These are phyloP conservation scores for Lordiphosa stackelbergi DNA, from an alignment of 1,140 invertebrate species.

Conservation along the genomic window DNA sequence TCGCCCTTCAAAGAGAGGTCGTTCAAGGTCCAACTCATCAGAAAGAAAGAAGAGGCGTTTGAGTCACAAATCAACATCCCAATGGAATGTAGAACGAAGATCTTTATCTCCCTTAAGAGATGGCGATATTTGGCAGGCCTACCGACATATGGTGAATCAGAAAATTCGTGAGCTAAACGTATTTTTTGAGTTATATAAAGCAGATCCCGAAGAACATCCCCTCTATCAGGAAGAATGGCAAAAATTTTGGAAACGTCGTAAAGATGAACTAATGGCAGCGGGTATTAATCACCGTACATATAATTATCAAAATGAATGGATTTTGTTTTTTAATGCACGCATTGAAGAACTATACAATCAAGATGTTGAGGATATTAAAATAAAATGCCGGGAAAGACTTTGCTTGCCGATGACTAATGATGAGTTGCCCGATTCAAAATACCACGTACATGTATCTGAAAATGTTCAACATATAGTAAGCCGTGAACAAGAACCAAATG, in stretches of 20 bases:
- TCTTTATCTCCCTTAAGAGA: slow-evolving; percentile 58
- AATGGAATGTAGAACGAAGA: slow-evolving; percentile 47
- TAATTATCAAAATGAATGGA: slow-evolving; percentile 92
- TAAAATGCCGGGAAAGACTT: slow-evolving; percentile 71
- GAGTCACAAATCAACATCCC: slow-evolving; percentile 5
- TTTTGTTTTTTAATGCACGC: slow-evolving; percentile 86
- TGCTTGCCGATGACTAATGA: slow-evolving; percentile 59
- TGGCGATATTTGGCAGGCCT: slow-evolving; percentile 65
- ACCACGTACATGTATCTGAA: slow-evolving; percentile 43
- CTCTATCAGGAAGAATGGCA: slow-evolving; percentile 90
- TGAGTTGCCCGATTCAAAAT: slow-evolving; percentile 43
- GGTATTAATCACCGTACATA: slow-evolving; percentile 86
- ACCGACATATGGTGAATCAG: slow-evolving; percentile 64
- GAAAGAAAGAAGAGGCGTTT: slow-evolving; percentile 21
- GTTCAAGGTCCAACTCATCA: slow-evolving; percentile 36
- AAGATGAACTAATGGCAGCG: slow-evolving; percentile 58
- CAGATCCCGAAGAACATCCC: slow-evolving; percentile 89
- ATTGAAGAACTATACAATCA: slow-evolving; percentile 86
- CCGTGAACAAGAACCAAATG: neutral
- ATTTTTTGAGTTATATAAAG: slow-evolving; percentile 41
- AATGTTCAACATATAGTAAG: neutral
- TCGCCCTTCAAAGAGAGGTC: slow-evolving; percentile 27
- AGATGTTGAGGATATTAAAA: slow-evolving; percentile 58
- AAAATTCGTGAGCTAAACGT: slow-evolving; percentile 54
- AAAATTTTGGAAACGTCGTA: slow-evolving; percentile 83